Base-by-base conservation (phyloP, 2,888 invertebrate genomes). In the Aleiodes alternator region DNA sequence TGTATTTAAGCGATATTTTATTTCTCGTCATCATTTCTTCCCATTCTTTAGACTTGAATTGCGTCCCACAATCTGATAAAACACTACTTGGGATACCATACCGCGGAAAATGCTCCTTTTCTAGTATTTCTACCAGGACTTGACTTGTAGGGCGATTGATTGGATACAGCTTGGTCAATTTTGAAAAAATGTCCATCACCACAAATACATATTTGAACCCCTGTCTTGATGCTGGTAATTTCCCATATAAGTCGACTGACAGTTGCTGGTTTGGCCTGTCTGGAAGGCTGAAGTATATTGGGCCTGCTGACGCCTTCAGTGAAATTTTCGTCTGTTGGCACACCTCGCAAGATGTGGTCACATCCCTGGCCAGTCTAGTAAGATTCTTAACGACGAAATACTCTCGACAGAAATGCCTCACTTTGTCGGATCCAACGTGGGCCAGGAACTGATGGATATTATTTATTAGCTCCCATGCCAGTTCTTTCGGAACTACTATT, bases 251-350 rank as follows among this genome's bases (percentile, higher is more conserved):
- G 23, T 23, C 23, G 23, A 23, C 23, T 23, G 23, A 23, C 23
- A 23, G 23, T 23, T 23, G 23, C 23, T 23, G 23, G 23, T 23
- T 23, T 23, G 23, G 23, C 23, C 23, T 16, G 11, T 5, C 5
- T 1, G 43, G 48, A n/a, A 66, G 7, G 12, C 3, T 66, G 38
- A 9, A 51, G 14, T 43, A 34, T 34, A 66, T 66, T 12, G 66
- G 66, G 4, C 6, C 6, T 12, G 5, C 16, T 29, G 5, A 34
- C n/a, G 23, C 12, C 23, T 23, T 23, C 23, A 23, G 23, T 23
- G 23, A 64, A 38, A 43, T 14, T 31, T 64, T 64, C 7, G 64
- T 64, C 31, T 64, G 64, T 64, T 64, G 64, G 12, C 64, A 64
- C 14, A 48, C 14, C 31, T 34, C n/a, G 31, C 64, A 64, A 9